Conservation (phyloP, 2,888 invertebrate genomes). For the Malachius bipustulatus region DNA sequence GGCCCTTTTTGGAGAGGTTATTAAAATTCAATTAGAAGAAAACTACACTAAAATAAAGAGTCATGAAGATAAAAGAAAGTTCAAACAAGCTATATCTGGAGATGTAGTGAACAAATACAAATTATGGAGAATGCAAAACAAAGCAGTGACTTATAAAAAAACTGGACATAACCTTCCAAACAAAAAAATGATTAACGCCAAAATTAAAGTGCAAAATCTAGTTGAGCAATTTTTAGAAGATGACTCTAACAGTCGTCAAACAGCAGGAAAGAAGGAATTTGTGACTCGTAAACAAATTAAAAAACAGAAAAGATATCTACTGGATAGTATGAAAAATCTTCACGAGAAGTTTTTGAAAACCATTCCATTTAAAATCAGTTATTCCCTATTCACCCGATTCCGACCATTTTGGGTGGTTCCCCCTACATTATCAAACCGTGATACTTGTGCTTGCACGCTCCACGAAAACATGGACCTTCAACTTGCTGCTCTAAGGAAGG, state of each 20-base stretch:
- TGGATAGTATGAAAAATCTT: constrained; percentile 7
- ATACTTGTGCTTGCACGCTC: constrained; percentile 7
- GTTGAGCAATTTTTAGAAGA: constrained; percentile 6
- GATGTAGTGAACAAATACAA: constrained; percentile 10
- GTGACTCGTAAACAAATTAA: constrained; percentile 10
- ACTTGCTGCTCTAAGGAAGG: constrained; percentile 8
- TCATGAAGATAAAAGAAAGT: constrained; percentile 6
- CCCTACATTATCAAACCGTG: constrained; percentile 7
- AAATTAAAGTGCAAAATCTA: constrained; percentile 7
- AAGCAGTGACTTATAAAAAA: constrained; percentile 10
- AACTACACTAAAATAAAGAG: constrained; percentile 7
- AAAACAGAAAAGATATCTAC: constrained; percentile 9
- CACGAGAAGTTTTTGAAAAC: constrained; percentile 6
- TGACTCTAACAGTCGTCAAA: constrained; percentile 7
- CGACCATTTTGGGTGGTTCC: constrained; percentile 7
- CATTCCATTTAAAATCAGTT: constrained; percentile 7
- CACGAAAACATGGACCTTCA: constrained; percentile 8
- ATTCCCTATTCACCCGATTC: constrained; percentile 7
- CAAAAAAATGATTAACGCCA: constrained; percentile 6
- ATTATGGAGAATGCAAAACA: constrained; percentile 10
- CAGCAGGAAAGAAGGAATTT: constrained; percentile 8
- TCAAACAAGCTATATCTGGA: constrained; percentile 7
- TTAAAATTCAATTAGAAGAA: constrained; percentile 8
- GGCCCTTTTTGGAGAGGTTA: constrained; percentile 7
- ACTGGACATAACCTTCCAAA: constrained; percentile 8